A percentile compares a stretch with the other conserved stretches of the same genome.
phyloP scores from a whole-genome alignment of 2,113 vertebrate species.

The Macrotus californicus region DNA sequence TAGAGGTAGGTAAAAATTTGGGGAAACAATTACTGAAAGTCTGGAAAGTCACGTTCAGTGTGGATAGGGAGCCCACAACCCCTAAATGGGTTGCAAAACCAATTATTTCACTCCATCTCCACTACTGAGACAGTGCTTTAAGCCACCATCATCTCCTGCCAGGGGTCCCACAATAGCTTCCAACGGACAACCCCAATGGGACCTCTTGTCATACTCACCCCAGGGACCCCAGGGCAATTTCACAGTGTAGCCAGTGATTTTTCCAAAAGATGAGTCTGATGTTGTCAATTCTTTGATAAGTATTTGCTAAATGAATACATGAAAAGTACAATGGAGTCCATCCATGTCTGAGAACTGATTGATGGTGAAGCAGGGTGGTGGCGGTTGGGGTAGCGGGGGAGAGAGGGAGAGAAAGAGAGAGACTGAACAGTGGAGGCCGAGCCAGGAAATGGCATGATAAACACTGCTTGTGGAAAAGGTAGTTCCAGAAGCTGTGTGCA shows the following conservation, averaged over 20 bases:
- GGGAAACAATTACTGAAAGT: background rate
- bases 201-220: background rate
- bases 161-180: background rate
- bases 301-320: background rate
- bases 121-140: background rate
- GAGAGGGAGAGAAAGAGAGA: background rate
- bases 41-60: background rate
- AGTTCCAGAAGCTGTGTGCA: background rate
- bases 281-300: background rate
- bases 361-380: background rate
- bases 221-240: too few relatives aligned
- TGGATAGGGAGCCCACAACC: background rate
- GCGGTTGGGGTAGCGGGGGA: rapidly evolving
- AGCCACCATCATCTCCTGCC: background rate
- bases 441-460: background rate
- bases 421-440: background rate
- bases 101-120: background rate
- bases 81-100: background rate
- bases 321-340: background rate
- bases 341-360: background rate
- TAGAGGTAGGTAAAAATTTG: background rate
- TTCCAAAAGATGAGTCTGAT: background rate
- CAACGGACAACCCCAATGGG: background rate
- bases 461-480: background rate
- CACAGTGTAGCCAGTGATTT: background rate